Conservation (phyloP, 2,797 vertebrate species). For the Synaphobranchus kaupii region DNA sequence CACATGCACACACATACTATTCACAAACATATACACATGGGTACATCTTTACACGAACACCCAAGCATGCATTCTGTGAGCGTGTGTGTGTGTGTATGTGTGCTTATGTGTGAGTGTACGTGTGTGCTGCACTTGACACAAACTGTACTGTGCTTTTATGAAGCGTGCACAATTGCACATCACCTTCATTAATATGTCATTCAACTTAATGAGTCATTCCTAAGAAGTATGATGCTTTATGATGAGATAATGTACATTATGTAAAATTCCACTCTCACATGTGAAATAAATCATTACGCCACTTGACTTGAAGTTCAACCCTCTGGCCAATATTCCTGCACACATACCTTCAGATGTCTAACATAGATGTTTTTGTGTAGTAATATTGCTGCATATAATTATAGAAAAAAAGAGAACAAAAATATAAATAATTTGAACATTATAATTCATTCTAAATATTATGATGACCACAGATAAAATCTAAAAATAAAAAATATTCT, state of each 20-base stretch:
- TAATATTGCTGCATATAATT: neutral
- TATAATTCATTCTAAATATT: neutral
- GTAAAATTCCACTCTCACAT: neutral
- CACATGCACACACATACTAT: too few species aligned
- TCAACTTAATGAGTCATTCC: neutral
- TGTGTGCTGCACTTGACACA: neutral
- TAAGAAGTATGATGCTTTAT: neutral
- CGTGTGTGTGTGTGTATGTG: neutral
- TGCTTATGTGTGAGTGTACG: neutral
- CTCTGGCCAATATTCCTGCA: neutral
- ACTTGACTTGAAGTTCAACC: neutral
- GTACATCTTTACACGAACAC: neutral
- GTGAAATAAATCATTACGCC: neutral
- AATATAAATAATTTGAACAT: too few species aligned
- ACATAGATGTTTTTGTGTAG: neutral
- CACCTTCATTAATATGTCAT: neutral
- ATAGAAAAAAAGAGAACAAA: neutral
- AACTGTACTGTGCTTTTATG: neutral
- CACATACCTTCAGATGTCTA: neutral
- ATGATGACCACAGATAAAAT: neutral
- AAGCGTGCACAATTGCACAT: neutral
- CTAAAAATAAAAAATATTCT: too few species aligned
- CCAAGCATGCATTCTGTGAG: neutral
- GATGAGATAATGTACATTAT: neutral
- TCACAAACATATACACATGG: neutral